Percentiles rank a stretch among this genome's conserved stretches.
Evolutionary conservation across 1,140 invertebrate species (phyloP).

Genomic region (Tetramorium alpestre): DNA sequence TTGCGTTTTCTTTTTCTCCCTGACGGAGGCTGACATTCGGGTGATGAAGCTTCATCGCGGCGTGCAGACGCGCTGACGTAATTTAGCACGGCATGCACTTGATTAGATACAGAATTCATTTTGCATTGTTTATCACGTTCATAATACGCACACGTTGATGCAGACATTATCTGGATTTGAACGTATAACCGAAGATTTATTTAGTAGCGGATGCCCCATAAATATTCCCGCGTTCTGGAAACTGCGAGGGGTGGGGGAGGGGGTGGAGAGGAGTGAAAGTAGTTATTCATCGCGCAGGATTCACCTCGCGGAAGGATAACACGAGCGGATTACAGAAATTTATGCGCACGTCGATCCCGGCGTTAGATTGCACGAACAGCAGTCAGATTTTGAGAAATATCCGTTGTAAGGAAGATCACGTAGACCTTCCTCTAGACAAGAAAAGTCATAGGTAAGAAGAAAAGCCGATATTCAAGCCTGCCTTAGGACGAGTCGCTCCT

Average conservation of each 20-base stretch:
- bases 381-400: conserved; percentile 55
- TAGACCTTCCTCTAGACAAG: neutral
- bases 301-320: conserved; percentile 52
- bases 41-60: neutral
- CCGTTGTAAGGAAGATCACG: conserved; percentile 15
- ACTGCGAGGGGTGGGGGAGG: neutral
- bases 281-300: conserved; percentile 56
- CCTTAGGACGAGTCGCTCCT: conserved; percentile 71
- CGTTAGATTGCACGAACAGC: conserved; percentile 55
- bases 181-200: conserved; percentile 30
- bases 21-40: neutral
- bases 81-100: neutral
- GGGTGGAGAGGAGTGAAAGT: conserved; percentile 19
- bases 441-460: conserved; percentile 59
- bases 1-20: neutral
- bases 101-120: neutral
- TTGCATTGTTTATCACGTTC: conserved; percentile 8
- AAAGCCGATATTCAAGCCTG: conserved; percentile 69
- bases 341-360: conserved; percentile 53
- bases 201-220: conserved; percentile 37
- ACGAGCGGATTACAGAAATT: conserved; percentile 58
- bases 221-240: conserved; percentile 44
- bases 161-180: conserved; percentile 41
- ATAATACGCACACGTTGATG: conserved; percentile 17
- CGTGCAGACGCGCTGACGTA: neutral